A percentile compares a stretch with the other conserved stretches of the same genome.
These are phyloP conservation scores for Rhagophthalmus giganteus DNA, from an alignment of 2,888 invertebrate genomes.

Conservation along the genomic window DNA sequence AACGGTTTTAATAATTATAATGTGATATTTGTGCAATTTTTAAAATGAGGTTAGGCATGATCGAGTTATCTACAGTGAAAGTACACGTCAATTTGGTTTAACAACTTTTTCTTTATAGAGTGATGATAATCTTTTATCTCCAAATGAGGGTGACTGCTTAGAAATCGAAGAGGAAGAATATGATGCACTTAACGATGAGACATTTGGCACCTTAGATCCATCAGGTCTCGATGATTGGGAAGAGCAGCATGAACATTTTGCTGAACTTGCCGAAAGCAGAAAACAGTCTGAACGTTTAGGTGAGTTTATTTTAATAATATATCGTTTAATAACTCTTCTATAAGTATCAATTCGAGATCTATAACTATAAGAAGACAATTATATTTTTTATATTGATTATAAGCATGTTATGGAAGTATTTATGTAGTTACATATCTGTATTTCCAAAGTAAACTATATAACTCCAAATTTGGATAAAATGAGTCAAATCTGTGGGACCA, in stretches of 20 bases:
- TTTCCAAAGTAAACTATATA: no score
- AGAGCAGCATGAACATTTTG: slow-evolving; percentile 70
- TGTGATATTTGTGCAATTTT: background rate
- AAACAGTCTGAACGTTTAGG: slow-evolving; percentile 50
- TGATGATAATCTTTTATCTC: slow-evolving; percentile 45
- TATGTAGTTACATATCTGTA: no score
- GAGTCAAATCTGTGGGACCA: no score
- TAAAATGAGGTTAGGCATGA: background rate
- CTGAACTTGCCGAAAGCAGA: slow-evolving; percentile 61
- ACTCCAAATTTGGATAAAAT: no score
- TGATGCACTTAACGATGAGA: slow-evolving; percentile 90
- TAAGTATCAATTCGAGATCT: no score
- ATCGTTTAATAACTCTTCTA: background rate
- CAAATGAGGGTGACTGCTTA: slow-evolving; percentile 65
- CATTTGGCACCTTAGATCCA: slow-evolving; percentile 75
- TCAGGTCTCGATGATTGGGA: slow-evolving; percentile 68
- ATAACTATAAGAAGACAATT: no score
- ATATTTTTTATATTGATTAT: no score
- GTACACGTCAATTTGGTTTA: no score
- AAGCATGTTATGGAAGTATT: no score
- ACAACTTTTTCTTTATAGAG: slow-evolving; percentile 45
- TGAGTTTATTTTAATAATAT: background rate
- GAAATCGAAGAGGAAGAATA: slow-evolving; percentile 79
- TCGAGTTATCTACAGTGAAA: background rate
- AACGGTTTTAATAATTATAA: no score